Conservation (phyloP, 2,113 vertebrate genomes). For the human (Homo sapiens) region GRCh38 chr11:81140001-81140500, state of each 20-base stretch:
- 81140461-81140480: neutral
- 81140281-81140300: neutral
- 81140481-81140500: neutral
- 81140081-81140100: neutral
- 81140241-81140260: neutral
- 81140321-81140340: neutral
- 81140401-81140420: neutral
- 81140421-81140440: neutral
- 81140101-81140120: neutral
- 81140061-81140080: neutral
- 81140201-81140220: neutral
- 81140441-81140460: neutral
- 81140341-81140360: neutral
- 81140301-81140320: neutral
- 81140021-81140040: neutral
- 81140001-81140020: neutral
- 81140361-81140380: neutral
- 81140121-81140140: neutral
- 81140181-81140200: neutral
- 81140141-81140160: neutral
- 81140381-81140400: neutral
- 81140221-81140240: neutral
- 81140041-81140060: neutral
- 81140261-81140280: neutral
- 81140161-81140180: neutral